Evolutionary conservation across 2,888 invertebrate species (phyloP).

Genomic region (Tachina fera): DNA sequence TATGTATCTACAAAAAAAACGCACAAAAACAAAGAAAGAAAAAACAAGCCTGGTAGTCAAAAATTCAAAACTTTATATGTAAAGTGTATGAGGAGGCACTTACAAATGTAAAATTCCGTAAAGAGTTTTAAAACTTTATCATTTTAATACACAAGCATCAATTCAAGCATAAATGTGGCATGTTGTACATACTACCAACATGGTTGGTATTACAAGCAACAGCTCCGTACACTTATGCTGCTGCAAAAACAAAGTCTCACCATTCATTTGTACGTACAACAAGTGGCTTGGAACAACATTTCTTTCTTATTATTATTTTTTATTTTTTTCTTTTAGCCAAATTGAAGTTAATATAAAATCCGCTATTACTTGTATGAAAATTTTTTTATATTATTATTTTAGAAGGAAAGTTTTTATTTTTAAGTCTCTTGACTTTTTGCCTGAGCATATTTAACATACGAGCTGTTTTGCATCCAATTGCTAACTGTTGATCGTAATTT

Average conservation of each 20-base stretch:
- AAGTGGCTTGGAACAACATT: slow-evolving; percentile 58
- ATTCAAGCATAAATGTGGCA: slow-evolving; percentile 44
- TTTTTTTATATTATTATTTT: slow-evolving; percentile 5
- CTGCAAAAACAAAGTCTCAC: background rate
- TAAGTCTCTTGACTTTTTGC: slow-evolving; percentile 38
- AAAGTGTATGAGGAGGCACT: background rate
- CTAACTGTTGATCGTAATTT: slow-evolving; percentile 29
- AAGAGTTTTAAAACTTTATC: slow-evolving; percentile 22
- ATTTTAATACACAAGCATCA: slow-evolving; percentile 37
- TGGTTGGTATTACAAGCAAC: background rate
- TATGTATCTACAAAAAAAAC: background rate
- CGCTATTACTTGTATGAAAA: background rate
- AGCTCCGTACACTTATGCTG: background rate
- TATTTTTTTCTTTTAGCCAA: slow-evolving; percentile 6
- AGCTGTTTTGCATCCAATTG: slow-evolving; percentile 34
- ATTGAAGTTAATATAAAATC: slow-evolving; percentile 17
- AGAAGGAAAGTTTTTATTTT: slow-evolving; percentile 58
- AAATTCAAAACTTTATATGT: background rate
- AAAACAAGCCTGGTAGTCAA: background rate
- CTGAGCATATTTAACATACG: slow-evolving; percentile 23
- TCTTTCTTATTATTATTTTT: slow-evolving; percentile 9
- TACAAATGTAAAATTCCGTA: background rate
- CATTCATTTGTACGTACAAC: slow-evolving; percentile 32
- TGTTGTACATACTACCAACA: background rate
- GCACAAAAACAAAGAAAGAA: background rate